Percentiles rank a stretch among this genome's conserved stretches.
Conservation (phyloP, 23 tunicate species). For the Oikopleura dioica region DNA sequence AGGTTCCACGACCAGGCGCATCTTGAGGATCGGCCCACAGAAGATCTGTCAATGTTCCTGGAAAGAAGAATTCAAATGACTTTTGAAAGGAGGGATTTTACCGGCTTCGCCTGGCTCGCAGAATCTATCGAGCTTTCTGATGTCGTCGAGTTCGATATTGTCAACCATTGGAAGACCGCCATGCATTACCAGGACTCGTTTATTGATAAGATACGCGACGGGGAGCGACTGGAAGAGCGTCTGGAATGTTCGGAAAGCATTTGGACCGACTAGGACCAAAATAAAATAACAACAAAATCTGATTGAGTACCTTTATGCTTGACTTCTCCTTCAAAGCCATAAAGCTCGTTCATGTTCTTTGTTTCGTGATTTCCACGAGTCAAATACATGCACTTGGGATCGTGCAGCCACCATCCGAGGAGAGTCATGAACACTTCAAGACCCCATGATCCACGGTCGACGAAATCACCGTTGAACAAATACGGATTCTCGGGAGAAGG, state of each 20-base stretch:
- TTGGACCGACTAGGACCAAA: slow-evolving; percentile 20
- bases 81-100: too few relatives aligned
- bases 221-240: slow-evolving; percentile 89
- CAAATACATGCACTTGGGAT: slow-evolving; percentile 52
- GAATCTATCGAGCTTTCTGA: slow-evolving; percentile 53
- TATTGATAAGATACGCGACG: slow-evolving; percentile 56
- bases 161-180: slow-evolving; percentile 62
- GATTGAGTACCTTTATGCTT: slow-evolving; percentile 26
- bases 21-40: slow-evolving; percentile 95
- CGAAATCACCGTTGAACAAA: slow-evolving; percentile 91
- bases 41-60: slow-evolving; percentile 51
- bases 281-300: background rate
- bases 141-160: slow-evolving; percentile 44
- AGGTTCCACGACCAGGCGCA: slow-evolving; percentile 45
- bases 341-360: slow-evolving; percentile 95
- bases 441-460: slow-evolving; percentile 92
- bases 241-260: slow-evolving; percentile 59
- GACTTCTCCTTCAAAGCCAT: slow-evolving; percentile 96
- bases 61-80: background rate
- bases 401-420: slow-evolving; percentile 43
- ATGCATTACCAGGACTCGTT: slow-evolving; percentile 89
- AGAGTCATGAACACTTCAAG: slow-evolving; percentile 76
- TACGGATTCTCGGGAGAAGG: slow-evolving; percentile 83
- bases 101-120: slow-evolving; percentile 78
- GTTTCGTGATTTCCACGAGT: slow-evolving; percentile 95